Evolutionary conservation across 64 coral and sea anemone species (phyloP).

Genomic region (Montipora capricornis): DNA sequence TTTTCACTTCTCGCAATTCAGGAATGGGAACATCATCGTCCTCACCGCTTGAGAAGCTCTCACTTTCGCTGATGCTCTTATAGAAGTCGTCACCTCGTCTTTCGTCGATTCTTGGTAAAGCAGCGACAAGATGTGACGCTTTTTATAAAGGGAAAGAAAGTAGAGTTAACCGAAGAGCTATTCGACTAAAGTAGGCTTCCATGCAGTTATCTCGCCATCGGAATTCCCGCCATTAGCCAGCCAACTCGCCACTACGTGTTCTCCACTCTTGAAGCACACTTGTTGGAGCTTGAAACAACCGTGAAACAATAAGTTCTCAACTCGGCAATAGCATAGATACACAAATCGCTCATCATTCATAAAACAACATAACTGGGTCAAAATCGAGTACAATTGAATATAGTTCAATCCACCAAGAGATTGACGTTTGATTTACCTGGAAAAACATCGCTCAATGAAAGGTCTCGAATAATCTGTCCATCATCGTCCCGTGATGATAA

Average conservation of each 20-base stretch:
- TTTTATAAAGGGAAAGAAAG: neutral
- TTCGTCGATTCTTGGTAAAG: conserved; percentile 77
- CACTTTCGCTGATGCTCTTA: conserved; percentile 60
- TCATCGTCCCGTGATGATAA: conserved; percentile 93
- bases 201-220: no score
- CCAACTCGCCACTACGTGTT: no score
- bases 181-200: no score
- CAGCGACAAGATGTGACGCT: conserved; percentile 82
- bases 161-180: neutral
- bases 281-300: no score
- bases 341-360: no score
- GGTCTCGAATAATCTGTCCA: conserved; percentile 89
- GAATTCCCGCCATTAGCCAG: no score
- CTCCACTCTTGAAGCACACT: no score
- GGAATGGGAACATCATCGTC: conserved; percentile 46
- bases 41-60: conserved; percentile 65
- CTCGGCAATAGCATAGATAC: no score
- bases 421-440: conserved; percentile 59
- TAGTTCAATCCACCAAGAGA: no score
- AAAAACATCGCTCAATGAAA: conserved; percentile 74
- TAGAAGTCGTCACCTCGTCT: conserved; percentile 78
- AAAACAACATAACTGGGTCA: no score
- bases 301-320: no score
- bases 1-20: conserved; percentile 64
- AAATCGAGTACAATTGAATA: no score